Evolutionary conservation across 2,888 invertebrate species (phyloP).

Genomic region (Chrysotoxum bicinctum): DNA sequence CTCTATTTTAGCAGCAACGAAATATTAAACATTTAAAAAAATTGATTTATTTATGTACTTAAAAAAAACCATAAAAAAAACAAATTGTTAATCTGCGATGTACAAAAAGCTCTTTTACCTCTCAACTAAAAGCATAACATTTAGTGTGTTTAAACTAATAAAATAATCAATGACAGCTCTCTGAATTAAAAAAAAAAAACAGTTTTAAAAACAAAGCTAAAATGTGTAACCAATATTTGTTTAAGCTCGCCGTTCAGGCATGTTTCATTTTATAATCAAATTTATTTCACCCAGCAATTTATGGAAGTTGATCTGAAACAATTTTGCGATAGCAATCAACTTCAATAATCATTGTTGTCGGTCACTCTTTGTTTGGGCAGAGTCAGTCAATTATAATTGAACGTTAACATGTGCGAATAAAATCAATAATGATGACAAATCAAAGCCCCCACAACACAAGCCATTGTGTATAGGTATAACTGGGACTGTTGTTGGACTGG

Average conservation of each 20-base stretch:
- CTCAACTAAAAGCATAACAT: too few species aligned
- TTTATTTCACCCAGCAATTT: neutral
- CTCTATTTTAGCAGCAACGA: too few species aligned
- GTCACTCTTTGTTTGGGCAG: neutral
- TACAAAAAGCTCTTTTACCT: too few species aligned
- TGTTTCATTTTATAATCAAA: neutral
- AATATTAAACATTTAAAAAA: too few species aligned
- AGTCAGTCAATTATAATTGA: neutral
- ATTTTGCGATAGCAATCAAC: neutral
- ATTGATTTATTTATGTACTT: too few species aligned
- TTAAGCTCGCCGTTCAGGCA: neutral
- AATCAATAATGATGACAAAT: constrained; percentile 9
- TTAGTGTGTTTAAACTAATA: too few species aligned
- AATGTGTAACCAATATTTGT: neutral
- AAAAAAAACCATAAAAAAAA: too few species aligned
- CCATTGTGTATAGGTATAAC: neutral
- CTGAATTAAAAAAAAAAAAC: too few species aligned
- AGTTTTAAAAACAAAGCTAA: too few species aligned
- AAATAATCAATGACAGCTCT: too few species aligned
- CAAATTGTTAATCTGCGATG: too few species aligned
- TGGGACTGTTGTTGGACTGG: neutral
- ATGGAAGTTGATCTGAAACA: neutral
- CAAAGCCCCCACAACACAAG: neutral
- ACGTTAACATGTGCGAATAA: neutral
- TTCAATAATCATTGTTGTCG: neutral